A percentile compares a stretch with the other conserved stretches of the same genome.
Conservation (phyloP, 2,888 invertebrate species). For the Zeuzera pyrina region DNA sequence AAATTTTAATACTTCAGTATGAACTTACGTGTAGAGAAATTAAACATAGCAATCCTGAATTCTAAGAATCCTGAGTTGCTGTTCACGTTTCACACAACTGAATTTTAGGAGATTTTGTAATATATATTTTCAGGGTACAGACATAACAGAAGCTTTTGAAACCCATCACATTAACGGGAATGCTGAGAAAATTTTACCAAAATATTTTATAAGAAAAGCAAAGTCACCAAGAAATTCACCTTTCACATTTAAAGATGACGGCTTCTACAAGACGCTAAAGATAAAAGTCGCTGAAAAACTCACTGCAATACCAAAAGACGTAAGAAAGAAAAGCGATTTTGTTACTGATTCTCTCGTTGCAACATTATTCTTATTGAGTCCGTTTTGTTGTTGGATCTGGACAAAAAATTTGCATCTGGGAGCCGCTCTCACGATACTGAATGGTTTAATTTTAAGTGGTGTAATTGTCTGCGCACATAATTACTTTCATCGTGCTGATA, state of each 20-base stretch:
- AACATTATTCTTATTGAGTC: slow-evolving; percentile 30
- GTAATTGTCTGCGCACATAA: slow-evolving; percentile 80
- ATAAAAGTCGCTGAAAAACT: slow-evolving; percentile 68
- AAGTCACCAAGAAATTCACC: slow-evolving; percentile 77
- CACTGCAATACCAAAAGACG: slow-evolving; percentile 57
- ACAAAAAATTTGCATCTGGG: slow-evolving; percentile 33
- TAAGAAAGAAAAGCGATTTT: slow-evolving; percentile 41
- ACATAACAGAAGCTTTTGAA: slow-evolving; percentile 78
- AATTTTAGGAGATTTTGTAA: background rate
- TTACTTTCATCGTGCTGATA: slow-evolving; percentile 85
- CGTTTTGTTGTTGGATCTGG: slow-evolving; percentile 42
- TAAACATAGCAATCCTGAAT: too few species aligned
- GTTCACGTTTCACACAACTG: too few species aligned
- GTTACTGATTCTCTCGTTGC: slow-evolving; percentile 38
- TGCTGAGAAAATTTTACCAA: slow-evolving; percentile 76
- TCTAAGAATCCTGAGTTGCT: too few species aligned
- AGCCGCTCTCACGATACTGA: slow-evolving; percentile 28
- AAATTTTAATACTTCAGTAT: too few species aligned
- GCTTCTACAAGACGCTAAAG: slow-evolving; percentile 84
- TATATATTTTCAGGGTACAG: slow-evolving; percentile 67
- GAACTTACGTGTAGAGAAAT: too few species aligned
- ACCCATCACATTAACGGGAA: slow-evolving; percentile 70
- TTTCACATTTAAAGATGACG: slow-evolving; percentile 81
- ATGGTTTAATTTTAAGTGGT: slow-evolving; percentile 35
- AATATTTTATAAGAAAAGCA: slow-evolving; percentile 79